A percentile compares a stretch with the other conserved stretches of the same genome.
phyloP scores from a whole-genome alignment of 2,797 vertebrate species.

The Carapus acus region DNA sequence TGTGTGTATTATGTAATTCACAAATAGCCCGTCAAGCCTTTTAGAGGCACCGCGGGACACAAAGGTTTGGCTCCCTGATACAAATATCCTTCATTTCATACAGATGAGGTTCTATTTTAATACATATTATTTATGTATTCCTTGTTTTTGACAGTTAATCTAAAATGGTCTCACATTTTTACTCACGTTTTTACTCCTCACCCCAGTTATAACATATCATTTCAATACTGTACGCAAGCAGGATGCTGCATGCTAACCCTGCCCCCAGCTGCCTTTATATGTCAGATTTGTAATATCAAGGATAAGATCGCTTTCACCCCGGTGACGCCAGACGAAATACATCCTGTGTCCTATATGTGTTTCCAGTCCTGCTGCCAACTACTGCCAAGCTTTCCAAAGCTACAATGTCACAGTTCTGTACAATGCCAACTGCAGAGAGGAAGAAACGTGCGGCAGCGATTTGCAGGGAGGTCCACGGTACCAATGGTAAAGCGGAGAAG shows the following conservation, averaged over 20 bases:
- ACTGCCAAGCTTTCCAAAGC: slow-evolving; percentile 51
- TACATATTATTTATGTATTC: neutral
- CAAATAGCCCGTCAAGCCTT: neutral
- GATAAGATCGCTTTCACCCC: slow-evolving; percentile 13
- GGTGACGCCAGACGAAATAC: slow-evolving; percentile 29
- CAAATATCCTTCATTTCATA: slow-evolving; percentile 3
- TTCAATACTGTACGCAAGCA: too few species aligned
- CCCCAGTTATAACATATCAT: too few species aligned
- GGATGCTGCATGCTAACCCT: too few species aligned
- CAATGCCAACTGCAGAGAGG: slow-evolving; percentile 80
- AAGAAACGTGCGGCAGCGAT: slow-evolving; percentile 85
- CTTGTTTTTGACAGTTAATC: neutral
- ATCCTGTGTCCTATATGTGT: slow-evolving; percentile 58
- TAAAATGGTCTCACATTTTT: neutral
- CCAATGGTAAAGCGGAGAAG: slow-evolving; percentile 71
- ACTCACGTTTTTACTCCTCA: neutral
- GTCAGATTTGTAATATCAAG: slow-evolving; percentile 1
- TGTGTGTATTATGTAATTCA: neutral
- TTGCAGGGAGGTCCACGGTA: slow-evolving; percentile 84
- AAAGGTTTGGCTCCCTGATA: neutral
- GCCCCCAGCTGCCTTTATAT: slow-evolving; percentile 1
- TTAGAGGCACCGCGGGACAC: neutral
- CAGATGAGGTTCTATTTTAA: neutral
- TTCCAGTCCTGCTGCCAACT: slow-evolving; percentile 61
- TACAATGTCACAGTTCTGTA: slow-evolving; percentile 84